Conservation (phyloP, 2,888 invertebrate genomes). For the Caenorhabditis macrosperma region DNA sequence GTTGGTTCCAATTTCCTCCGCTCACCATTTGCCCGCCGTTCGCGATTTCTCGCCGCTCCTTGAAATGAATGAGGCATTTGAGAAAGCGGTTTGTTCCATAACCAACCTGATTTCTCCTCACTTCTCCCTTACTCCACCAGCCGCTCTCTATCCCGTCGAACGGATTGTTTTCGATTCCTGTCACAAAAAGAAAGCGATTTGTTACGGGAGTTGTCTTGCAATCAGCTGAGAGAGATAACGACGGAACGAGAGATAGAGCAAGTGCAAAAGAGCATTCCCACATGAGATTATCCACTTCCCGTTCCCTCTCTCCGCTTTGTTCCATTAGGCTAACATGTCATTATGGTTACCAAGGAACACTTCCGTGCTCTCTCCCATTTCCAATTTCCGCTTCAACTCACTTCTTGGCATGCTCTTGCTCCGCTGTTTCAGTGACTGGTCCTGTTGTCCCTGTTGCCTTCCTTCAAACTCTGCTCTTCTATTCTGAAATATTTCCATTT, state of each 20-base stretch:
- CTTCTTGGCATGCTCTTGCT: slow-evolving; percentile 65
- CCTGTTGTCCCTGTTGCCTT: slow-evolving; percentile 26
- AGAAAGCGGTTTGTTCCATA: slow-evolving; percentile 29
- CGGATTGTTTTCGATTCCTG: slow-evolving; percentile 68
- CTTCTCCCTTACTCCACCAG: slow-evolving; percentile 71
- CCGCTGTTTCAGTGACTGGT: slow-evolving; percentile 53
- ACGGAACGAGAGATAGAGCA: slow-evolving; percentile 4
- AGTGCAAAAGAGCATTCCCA: too few species aligned
- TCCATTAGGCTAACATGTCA: neutral
- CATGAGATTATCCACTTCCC: too few species aligned
- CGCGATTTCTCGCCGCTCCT: slow-evolving; percentile 67
- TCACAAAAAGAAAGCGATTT: slow-evolving; percentile 17
- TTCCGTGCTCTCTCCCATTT: neutral
- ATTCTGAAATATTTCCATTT: slow-evolving; percentile 11
- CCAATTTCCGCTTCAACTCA: slow-evolving; percentile 47
- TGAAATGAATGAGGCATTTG: slow-evolving; percentile 34
- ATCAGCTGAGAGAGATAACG: neutral
- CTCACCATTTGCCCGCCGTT: slow-evolving; percentile 61
- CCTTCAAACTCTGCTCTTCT: slow-evolving; percentile 36
- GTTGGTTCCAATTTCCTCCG: slow-evolving; percentile 63
- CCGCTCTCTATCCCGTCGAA: slow-evolving; percentile 72
- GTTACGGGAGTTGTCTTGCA: neutral
- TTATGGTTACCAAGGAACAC: slow-evolving; percentile 4
- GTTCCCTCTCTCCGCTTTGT: neutral
- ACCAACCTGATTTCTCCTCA: slow-evolving; percentile 67